Evolutionary conservation across 2,797 vertebrate species (phyloP).

Genomic region (Petrocephalus sullivani): DNA sequence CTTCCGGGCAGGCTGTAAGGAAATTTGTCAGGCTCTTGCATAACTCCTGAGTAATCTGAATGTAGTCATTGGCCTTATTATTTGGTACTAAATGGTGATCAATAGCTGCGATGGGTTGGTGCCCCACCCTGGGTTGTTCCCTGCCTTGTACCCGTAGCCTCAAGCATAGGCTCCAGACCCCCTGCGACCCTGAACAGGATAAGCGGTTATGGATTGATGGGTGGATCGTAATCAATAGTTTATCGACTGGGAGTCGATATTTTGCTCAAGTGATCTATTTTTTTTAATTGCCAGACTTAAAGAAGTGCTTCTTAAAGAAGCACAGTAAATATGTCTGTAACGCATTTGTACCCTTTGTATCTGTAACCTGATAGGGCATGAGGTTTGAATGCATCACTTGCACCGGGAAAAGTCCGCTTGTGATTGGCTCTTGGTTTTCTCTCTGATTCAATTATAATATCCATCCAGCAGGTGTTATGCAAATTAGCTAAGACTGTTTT

Average conservation of each 20-base stretch:
- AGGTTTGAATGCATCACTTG: not conserved
- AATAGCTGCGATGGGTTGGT: not conserved
- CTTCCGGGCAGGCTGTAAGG: conserved; percentile 19
- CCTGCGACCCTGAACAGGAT: too few species aligned
- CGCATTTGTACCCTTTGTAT: not conserved
- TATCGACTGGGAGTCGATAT: conserved; percentile 24
- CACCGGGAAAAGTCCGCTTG: not conserved
- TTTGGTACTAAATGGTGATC: conserved; percentile 22
- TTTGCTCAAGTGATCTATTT: conserved; percentile 22
- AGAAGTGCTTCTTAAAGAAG: not conserved
- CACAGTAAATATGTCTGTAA: not conserved
- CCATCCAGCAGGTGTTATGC: not conserved
- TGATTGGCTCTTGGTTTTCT: not conserved
- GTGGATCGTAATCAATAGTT: conserved; percentile 13
- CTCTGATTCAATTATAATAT: not conserved
- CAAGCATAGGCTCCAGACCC: too few species aligned
- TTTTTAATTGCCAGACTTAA: not conserved
- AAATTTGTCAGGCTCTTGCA: conserved; percentile 17
- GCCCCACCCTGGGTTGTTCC: too few species aligned
- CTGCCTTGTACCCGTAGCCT: too few species aligned
- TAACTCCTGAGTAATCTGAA: conserved; percentile 31
- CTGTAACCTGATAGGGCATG: not conserved
- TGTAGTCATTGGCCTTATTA: conserved; percentile 21
- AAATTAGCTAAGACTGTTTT: not conserved
- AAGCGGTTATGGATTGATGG: too few species aligned